Evolutionary conservation across 2,888 invertebrate genomes (phyloP), one percentile per base, ranked within the genome.

Genomic region (Aporophyla lueneburgensis): DNA sequence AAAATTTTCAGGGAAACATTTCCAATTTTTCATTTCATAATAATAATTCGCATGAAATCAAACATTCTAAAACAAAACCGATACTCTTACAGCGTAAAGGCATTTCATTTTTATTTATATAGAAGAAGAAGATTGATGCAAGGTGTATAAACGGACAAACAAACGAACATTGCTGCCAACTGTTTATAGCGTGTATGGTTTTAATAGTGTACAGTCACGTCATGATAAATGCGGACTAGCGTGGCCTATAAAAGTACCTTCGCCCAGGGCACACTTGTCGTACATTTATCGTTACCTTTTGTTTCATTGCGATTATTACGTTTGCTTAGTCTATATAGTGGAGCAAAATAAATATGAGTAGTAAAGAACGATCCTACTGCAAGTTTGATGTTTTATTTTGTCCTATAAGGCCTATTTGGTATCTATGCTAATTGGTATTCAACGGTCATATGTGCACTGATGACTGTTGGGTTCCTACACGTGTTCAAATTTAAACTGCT

Each of bases 191-290:
- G 68, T 76, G 6, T 76, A 61, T 66, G 68, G 27, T 56, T 73
- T 84, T 81, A 85, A 80, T 72, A 84, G 76, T 72, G 77, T 76
- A 86, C 86, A 82, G 78, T 89, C 86, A 77, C 84, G 83, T 77
- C 83, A 80, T 87, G 88, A 90, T 89, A 83, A 89, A 90, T 89
- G 80, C 71, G 75, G 74, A 80, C 71, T 82, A 73, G 75, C 61
- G 72, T 87, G 80, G 71, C 82, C 78, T 85, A 79, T 82, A 63
- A 46, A 14, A 58, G 27, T 76, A 84, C 78, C 82, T 79, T 84
- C 74, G 78, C 78, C 59, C 76, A 67, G 73, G 72, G 74, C 68
- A 56, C 61, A 65, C 43, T 72, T 54, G 46, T 27, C 24, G 27
- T 79, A 58, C 56, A 24, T 49, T n/a, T 61, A 67, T 49, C 66